These are phyloP conservation scores for Geococcyx californianus DNA, from an alignment of 2,113 vertebrate species.

Conservation along the genomic window DNA sequence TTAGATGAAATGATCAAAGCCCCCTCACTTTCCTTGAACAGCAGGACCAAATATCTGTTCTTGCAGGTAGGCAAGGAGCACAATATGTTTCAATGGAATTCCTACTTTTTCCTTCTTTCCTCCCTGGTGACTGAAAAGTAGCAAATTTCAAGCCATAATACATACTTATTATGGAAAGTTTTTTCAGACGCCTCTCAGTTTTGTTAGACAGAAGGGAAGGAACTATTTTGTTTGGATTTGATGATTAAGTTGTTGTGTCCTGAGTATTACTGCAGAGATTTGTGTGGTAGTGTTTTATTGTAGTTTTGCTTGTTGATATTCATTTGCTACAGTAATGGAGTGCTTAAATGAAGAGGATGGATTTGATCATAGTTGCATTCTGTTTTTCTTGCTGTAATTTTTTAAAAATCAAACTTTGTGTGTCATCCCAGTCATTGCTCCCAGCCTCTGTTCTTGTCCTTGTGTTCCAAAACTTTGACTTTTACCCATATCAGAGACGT, in stretches of 20 bases:
- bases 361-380: neutral
- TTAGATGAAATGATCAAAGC: neutral
- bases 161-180: accelerated
- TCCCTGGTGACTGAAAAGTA: neutral
- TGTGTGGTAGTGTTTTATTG: neutral
- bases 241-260: neutral
- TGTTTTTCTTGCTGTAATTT: neutral
- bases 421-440: neutral
- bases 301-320: neutral
- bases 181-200: neutral
- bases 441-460: neutral
- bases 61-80: neutral
- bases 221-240: neutral
- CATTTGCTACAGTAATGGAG: neutral
- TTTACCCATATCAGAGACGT: neutral
- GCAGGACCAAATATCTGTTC: neutral
- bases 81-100: neutral
- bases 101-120: neutral
- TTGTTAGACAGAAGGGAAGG: neutral
- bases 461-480: neutral
- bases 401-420: neutral
- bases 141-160: neutral
- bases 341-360: neutral
- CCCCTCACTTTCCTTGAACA: neutral
- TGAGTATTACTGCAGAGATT: neutral